Evolutionary conservation across 2,888 invertebrate species (phyloP), one percentile per base, ranked within the genome.

Genomic region (Drosophila villosipedis): DNA sequence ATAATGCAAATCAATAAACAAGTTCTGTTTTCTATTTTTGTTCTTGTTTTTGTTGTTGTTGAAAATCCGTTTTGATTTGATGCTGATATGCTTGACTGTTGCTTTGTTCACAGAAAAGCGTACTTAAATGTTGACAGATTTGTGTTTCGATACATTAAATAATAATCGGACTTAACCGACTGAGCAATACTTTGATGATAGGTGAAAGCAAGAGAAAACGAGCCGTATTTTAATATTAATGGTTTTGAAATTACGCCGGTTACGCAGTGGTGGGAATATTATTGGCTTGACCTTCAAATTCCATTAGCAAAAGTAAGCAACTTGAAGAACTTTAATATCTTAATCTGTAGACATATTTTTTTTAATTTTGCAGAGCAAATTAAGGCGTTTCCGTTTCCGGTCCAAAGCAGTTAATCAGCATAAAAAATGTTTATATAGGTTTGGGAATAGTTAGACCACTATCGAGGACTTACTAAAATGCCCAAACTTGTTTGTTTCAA

Each of bases 51-150:
- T 61, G 31, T 52, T 67, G 39, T 39, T 68, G 69, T 59, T 54
- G 19, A 57, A 52, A 69, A 73, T 69, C 28, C 30, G 55, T 54
- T 66, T 61, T 65, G 62, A 39, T 68, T 80, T 67, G 67, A 67
- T 71, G 68, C 64, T 72, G 73, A 81, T 83, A 82, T 66, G 76
- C 73, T 72, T 82, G 76, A 71, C 33, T 47, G 41, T 50, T 47
- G 49, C 47, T 49, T 53, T 52, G 39, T 33, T 67, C 39, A 39
- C 16, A 30, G 47, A 52, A 57, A 47, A 68, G 54, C 33, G 16
- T 4, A 30, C 31, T 43, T 35, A 43, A 60, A 47, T 57, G 16
- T n/a, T 67, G 68, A 57, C 43, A 54, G 43, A 22, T 25, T 73
- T 35, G 22, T 59, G 66, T 78, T 72, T 68, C 76, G 41, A 53